Percentiles rank a stretch among this genome's conserved stretches.
Conservation (phyloP, 2,113 vertebrate genomes). For the Pteropus alecto region DNA sequence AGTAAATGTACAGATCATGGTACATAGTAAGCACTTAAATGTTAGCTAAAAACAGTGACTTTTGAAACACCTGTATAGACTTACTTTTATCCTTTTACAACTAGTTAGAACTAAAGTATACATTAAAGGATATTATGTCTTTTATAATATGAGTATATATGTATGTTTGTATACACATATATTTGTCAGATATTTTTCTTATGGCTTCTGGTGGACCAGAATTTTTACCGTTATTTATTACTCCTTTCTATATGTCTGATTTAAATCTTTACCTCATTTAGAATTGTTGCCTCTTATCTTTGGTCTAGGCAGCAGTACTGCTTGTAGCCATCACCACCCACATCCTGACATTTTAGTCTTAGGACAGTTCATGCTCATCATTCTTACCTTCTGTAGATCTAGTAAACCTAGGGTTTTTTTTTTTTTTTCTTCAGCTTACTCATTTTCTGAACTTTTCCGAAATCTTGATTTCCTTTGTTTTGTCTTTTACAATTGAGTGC, state of each 20-base stretch:
- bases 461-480: slow-evolving; percentile 24
- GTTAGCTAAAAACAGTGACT: slow-evolving; percentile 14
- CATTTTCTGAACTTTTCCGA: slow-evolving; percentile 10
- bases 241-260: not conserved
- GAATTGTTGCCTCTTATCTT: not conserved
- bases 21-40: not conserved
- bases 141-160: not conserved
- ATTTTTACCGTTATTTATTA: not conserved
- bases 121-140: not conserved
- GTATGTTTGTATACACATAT: not conserved
- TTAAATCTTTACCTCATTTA: not conserved
- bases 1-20: not conserved
- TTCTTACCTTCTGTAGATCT: not conserved
- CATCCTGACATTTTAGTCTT: not conserved
- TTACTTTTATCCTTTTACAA: not conserved
- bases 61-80: not conserved
- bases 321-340: not conserved
- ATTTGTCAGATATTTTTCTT: not conserved
- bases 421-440: not conserved
- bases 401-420: not conserved
- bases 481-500: not conserved
- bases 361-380: not conserved
- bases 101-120: not conserved
- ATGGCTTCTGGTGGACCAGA: not conserved
- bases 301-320: not conserved